Percentiles rank a stretch among this genome's conserved stretches.
phyloP scores from a whole-genome alignment of 2,888 invertebrate species.

The Raillietiella orientalis region DNA sequence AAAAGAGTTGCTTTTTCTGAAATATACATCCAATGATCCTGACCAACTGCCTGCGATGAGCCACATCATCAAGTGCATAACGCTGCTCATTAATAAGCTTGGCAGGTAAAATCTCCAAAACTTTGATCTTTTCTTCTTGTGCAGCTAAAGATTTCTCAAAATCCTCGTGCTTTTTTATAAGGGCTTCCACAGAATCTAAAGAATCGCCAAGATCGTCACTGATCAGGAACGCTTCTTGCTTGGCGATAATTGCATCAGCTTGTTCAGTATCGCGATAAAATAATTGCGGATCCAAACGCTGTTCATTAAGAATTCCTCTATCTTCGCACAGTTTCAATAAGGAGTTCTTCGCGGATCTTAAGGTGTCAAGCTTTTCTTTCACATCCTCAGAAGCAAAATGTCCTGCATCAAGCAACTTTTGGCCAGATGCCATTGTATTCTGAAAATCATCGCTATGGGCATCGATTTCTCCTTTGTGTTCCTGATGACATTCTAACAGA shows the following conservation, averaged over 20 bases:
- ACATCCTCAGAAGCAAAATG: slow-evolving; percentile 82
- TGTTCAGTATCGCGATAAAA: slow-evolving; percentile 96
- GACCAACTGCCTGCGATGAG: slow-evolving; percentile 59
- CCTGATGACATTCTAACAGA: slow-evolving; percentile 78
- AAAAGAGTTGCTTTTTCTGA: slow-evolving; percentile 1
- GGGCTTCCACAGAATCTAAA: slow-evolving; percentile 81
- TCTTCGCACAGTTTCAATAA: slow-evolving; percentile 82
- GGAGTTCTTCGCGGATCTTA: slow-evolving; percentile 50
- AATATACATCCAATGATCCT: too few species aligned
- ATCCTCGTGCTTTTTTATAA: slow-evolving; percentile 97
- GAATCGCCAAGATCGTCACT: slow-evolving; percentile 97
- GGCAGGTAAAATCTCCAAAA: slow-evolving; percentile 85
- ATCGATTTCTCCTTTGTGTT: slow-evolving; percentile 95
- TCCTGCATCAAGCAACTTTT: slow-evolving; percentile 44
- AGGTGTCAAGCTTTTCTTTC: slow-evolving; percentile 40
- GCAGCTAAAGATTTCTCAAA: slow-evolving; percentile 96
- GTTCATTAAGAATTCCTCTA: slow-evolving; percentile 78
- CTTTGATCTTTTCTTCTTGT: slow-evolving; percentile 97
- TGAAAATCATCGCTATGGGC: slow-evolving; percentile 85
- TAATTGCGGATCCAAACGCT: slow-evolving; percentile 95
- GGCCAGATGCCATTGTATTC: slow-evolving; percentile 55
- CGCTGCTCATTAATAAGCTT: slow-evolving; percentile 93
- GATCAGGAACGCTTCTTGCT: slow-evolving; percentile 91
- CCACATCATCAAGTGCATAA: slow-evolving; percentile 92
- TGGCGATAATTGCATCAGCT: slow-evolving; percentile 99